phyloP scores from a whole-genome alignment of 2,888 invertebrate genomes.

The Tridacna gigas region DNA sequence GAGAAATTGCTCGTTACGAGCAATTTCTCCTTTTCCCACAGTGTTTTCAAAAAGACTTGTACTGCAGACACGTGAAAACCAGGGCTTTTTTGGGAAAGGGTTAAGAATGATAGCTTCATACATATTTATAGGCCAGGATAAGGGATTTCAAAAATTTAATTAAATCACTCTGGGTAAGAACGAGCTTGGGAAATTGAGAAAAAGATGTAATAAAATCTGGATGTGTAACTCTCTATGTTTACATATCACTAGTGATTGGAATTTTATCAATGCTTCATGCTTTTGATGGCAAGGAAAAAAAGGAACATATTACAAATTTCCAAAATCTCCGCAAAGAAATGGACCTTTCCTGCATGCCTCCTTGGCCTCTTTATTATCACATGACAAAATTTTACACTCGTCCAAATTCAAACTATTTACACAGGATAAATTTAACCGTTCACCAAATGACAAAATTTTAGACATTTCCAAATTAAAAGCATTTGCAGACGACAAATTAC shows the following conservation, averaged over 20 bases:
- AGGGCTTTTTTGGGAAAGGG: background rate
- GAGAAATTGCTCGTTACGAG: background rate
- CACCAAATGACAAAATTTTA: too few species aligned
- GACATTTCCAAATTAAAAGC: too few species aligned
- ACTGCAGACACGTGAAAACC: background rate
- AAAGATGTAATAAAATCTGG: conserved; percentile 19
- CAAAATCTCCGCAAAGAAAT: too few species aligned
- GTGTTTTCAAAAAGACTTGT: background rate
- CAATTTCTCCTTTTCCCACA: background rate
- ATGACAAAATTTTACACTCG: too few species aligned
- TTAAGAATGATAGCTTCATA: background rate
- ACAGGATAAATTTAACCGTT: too few species aligned
- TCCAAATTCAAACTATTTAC: too few species aligned
- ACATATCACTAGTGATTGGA: background rate
- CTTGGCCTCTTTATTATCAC: too few species aligned
- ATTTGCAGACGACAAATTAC: too few species aligned
- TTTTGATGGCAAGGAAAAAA: too few species aligned
- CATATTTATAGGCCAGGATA: background rate
- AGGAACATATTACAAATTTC: too few species aligned
- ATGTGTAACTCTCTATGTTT: conserved; percentile 15
- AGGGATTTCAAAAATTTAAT: conserved; percentile 21
- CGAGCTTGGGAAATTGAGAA: background rate
- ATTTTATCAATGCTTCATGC: too few species aligned
- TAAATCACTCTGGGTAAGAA: conserved; percentile 1
- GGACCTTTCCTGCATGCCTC: too few species aligned